Evolutionary conservation across 2,113 vertebrate genomes (phyloP).

Genomic region (Mirounga angustirostris): DNA sequence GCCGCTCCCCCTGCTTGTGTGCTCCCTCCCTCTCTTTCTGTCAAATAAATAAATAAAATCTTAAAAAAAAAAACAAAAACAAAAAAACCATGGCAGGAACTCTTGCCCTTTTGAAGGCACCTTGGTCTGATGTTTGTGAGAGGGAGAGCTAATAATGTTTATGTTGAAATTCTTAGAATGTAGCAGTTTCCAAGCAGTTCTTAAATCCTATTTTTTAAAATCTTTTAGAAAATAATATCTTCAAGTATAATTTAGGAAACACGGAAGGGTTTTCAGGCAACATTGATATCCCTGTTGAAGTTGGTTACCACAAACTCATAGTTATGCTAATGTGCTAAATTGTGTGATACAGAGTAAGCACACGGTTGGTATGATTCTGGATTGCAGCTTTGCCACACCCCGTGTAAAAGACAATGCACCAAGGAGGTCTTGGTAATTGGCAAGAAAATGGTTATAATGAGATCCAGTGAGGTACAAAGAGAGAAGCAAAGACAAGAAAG

Average conservation of each 20-base stretch:
- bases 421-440: constrained; percentile 4
- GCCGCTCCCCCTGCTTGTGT: too few species aligned
- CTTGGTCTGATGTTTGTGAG: neutral
- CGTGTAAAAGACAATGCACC: neutral
- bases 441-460: neutral
- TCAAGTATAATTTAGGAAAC: neutral
- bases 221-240: neutral
- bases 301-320: neutral
- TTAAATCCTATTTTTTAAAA: neutral
- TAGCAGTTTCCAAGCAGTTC: neutral
- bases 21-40: too few species aligned
- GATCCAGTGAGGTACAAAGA: neutral
- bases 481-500: neutral
- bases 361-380: neutral
- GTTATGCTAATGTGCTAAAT: neutral
- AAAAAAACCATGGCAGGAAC: neutral
- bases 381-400: neutral
- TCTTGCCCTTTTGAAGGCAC: neutral
- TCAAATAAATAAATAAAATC: too few species aligned
- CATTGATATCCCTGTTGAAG: neutral
- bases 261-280: neutral
- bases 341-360: neutral
- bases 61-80: too few species aligned
- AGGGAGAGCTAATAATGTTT: neutral
- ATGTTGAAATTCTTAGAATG: neutral